Base-by-base conservation (phyloP, 2,797 vertebrate species). In the Liparis tanakae region DNA sequence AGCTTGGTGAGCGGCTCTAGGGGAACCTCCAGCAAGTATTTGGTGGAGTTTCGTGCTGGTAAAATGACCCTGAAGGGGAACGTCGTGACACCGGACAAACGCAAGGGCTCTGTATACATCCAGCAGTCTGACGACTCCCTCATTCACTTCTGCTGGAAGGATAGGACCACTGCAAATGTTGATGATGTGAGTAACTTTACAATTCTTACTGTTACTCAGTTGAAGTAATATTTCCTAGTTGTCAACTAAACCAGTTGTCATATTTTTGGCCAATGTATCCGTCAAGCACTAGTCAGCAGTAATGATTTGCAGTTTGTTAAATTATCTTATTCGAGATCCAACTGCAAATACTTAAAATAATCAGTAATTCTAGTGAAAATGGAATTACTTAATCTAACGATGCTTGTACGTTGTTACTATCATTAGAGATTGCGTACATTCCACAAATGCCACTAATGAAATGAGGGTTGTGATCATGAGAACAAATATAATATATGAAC, bases 101-200 rank as follows among this genome's bases (percentile, higher is more conserved):
- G 98, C 74, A 99, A 99, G 89, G 98, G 98, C 53, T 93, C 88
- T 0, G 97, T 97, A 61, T 99, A 99, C 90, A 94, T 99, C 86
- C 98, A 99, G 91, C 98, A 99, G 82, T 98, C 97, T 0, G 98
- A 99, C 0, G 98, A 99, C 87, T 99, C 98, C 20, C 95, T 99
- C 74, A 98, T 99, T 58, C 98, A 99, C 90, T 98, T 99, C 91
- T 99, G 97, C 92, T 99, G 98, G 98, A 98, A 99, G 85, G 98
- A 98, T 92, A 91, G 98, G 88, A 97, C 97, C 10, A 92, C 94
- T 0, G 96, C 95, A 10, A 98, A 95, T 0, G 96, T 99, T 4
- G 98, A 98, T 14, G 98, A 99, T 62, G 97, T 99, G 74, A 96
- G 97, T 93, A 66, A 37, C 33, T 7, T 6, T 4, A 33, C 61